phyloP scores from a whole-genome alignment of 1,140 invertebrate species.

The Temnothorax curvispinosus region DNA sequence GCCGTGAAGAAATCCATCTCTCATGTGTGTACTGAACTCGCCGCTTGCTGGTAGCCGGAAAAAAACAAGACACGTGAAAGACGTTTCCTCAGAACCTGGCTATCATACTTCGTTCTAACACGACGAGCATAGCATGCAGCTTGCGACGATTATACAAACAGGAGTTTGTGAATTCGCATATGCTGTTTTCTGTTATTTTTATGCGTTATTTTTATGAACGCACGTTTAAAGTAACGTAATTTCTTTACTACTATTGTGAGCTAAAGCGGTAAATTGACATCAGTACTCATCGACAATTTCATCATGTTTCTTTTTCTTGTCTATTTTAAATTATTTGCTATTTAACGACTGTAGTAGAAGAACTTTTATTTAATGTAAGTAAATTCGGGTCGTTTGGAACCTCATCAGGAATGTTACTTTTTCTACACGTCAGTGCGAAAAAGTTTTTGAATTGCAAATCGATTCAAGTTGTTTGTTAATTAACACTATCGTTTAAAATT shows the following conservation, averaged over 20 bases:
- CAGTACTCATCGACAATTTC: not conserved
- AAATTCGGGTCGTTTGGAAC: not conserved
- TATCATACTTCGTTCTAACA: constrained; percentile 28
- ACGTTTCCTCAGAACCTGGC: constrained; percentile 48
- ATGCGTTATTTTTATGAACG: not conserved
- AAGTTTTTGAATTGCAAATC: not conserved
- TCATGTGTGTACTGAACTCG: constrained; percentile 2
- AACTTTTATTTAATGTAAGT: not conserved
- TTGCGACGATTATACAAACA: not conserved
- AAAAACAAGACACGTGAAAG: constrained; percentile 46
- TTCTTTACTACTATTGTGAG: not conserved
- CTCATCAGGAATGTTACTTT: not conserved
- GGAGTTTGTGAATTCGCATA: constrained; percentile 18
- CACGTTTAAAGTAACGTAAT: not conserved
- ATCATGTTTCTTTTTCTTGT: not conserved
- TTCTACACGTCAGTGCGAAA: not conserved
- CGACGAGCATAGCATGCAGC: constrained; percentile 10
- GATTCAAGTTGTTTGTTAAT: constrained; percentile 43
- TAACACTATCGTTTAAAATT: constrained; percentile 35
- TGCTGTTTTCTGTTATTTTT: not conserved
- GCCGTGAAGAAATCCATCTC: constrained; percentile 49
- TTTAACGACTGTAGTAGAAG: not conserved
- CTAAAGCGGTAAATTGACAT: not conserved
- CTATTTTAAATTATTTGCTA: not conserved
- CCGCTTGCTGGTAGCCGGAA: not conserved